Evolutionary conservation across 2,888 invertebrate genomes (phyloP), one percentile per base, ranked within the genome.

Genomic region (Enoplolaimus lenunculus): DNA sequence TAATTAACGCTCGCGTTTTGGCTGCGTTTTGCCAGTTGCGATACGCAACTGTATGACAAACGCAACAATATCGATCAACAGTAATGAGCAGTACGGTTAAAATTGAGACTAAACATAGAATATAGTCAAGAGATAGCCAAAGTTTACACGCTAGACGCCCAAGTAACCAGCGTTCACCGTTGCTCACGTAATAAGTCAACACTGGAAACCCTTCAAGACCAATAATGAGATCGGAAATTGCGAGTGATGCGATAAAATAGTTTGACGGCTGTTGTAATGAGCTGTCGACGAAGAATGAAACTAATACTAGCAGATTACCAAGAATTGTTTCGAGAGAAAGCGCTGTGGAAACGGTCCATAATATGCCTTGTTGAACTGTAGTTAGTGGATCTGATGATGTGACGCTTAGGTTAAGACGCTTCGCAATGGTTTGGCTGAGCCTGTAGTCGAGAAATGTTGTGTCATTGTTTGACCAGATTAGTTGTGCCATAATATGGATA

Each of bases 21-120:
- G 88, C 88, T 79, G 93, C 91, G 2, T 95, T 77, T 70, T 80
- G 80, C 80, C 80, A 80, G 72, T 78, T 77, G 2, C 80, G 71
- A 71, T 80, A 80, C 70, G 75, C 75, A 34, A 79, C 78, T 7
- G 80, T 77, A 68, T 80, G 76, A 60, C 78, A 78, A 3, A 80
- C 80, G 71, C 74, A 75, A 35, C 71, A 13, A 64, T 71, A 71
- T 34, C 31, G 79, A 79, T n/a, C n/a, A n/a, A n/a, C n/a, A n/a
- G n/a, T n/a, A n/a, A n/a, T n/a, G n/a, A n/a, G n/a, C n/a, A n/a
- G n/a, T n/a, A n/a, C n/a, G n/a, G n/a, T n/a, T n/a, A n/a, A n/a
- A n/a, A n/a, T n/a, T n/a, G n/a, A n/a, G 3, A 80, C 78, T 30
- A 79, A 75, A 68, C 79, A 79, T 3, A 79, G 74, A 0, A 78